Evolutionary conservation across 2,113 vertebrate genomes (phyloP).

Genomic region (Haemorhous mexicanus): DNA sequence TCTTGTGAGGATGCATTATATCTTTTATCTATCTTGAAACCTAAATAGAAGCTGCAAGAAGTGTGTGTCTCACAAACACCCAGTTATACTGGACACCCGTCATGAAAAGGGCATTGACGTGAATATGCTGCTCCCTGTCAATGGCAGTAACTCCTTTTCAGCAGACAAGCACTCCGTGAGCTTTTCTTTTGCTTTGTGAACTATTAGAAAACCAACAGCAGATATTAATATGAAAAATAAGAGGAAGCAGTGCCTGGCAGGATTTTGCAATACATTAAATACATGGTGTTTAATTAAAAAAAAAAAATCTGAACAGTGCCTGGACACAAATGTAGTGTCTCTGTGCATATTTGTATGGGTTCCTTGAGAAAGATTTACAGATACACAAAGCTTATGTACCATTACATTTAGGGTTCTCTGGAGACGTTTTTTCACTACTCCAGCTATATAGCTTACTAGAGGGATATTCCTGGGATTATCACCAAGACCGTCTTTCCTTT

Average conservation of each 20-base stretch:
- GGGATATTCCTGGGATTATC: background rate
- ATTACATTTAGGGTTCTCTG: background rate
- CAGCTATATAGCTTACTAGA: background rate
- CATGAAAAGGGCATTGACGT: background rate
- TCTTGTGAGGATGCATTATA: background rate
- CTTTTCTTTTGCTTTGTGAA: background rate
- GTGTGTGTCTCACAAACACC: background rate
- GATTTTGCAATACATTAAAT: background rate
- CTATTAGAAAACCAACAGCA: background rate
- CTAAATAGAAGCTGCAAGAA: background rate
- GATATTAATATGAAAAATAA: background rate
- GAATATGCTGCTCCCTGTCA: background rate
- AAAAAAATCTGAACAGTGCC: background rate
- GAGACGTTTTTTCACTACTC: background rate
- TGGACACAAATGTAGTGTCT: background rate
- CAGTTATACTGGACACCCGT: background rate
- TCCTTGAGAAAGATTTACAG: background rate
- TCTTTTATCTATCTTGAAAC: background rate
- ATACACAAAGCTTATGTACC: rapidly evolving
- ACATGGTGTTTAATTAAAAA: background rate
- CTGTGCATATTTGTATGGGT: background rate
- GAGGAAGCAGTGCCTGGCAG: background rate
- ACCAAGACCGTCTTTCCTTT: background rate
- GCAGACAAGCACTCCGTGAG: background rate
- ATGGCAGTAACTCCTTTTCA: background rate